A percentile compares a stretch with the other conserved stretches of the same genome.
Conservation (phyloP, 2,113 vertebrate species). For the Xyliphius kryptos region DNA sequence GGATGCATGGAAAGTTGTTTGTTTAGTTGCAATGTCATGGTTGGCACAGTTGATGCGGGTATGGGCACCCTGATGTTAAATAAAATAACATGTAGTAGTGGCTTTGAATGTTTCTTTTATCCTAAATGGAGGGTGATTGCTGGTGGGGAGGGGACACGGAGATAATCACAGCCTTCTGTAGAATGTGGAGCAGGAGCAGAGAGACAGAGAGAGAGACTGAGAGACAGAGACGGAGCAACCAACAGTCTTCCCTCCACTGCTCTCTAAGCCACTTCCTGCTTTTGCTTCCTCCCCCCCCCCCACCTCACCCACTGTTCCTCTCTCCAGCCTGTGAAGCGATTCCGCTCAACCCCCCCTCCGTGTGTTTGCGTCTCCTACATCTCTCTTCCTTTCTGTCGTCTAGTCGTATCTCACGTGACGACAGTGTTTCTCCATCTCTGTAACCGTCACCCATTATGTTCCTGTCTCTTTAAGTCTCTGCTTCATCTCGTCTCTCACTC, state of each 20-base stretch:
- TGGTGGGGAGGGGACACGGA: slow-evolving; percentile 25
- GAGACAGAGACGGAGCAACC: too few species aligned
- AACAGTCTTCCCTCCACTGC: slow-evolving; percentile 27
- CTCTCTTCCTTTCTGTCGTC: slow-evolving; percentile 13
- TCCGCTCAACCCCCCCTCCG: slow-evolving; percentile 7
- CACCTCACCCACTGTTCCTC: slow-evolving; percentile 29
- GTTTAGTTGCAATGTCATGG: too few species aligned
- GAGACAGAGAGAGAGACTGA: too few species aligned
- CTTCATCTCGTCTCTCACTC: too few species aligned
- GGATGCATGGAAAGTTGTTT: too few species aligned
- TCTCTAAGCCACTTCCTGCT: slow-evolving; percentile 45
- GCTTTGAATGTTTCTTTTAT: slow-evolving; percentile 12
- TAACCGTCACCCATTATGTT: too few species aligned
- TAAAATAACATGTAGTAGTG: too few species aligned
- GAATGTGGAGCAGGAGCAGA: slow-evolving; percentile 6
- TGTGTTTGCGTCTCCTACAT: slow-evolving; percentile 1
- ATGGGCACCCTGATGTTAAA: too few species aligned
- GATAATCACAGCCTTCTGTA: slow-evolving; percentile 30
- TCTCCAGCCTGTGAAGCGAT: slow-evolving; percentile 7
- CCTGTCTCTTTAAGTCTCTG: too few species aligned
- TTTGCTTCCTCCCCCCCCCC: slow-evolving; percentile 29
- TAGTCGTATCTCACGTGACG: too few species aligned
- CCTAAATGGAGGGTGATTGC: slow-evolving; percentile 26
- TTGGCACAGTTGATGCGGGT: too few species aligned
- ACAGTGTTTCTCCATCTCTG: too few species aligned